Evolutionary conservation across 2,113 vertebrate genomes (phyloP), one percentile per base, ranked within the genome.

Genomic region (Corythornis madagascariensis): DNA sequence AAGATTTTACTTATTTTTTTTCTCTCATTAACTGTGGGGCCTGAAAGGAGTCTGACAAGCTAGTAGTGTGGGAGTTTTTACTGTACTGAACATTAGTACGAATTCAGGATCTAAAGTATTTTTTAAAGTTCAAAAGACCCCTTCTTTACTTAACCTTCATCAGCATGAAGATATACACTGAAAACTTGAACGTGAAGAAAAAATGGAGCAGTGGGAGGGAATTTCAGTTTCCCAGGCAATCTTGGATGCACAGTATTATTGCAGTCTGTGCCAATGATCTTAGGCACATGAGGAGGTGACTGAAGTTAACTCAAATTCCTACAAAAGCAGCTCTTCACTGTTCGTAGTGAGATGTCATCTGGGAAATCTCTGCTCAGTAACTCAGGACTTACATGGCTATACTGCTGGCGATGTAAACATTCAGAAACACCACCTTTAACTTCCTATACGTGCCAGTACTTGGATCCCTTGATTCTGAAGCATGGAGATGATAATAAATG

Each of bases 351-450:
- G 19, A 15, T 17, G 20, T 22, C 0, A 0, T 16, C 31, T 77
- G 55, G 35, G 38, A 61, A 53, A 18, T 12, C n/a, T 42, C 31
- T 79, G 48, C 47, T 70, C 9, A 11, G 10, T 43, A 53, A 33
- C 29, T 43, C 0, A 1, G 22, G 67, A 11, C 33, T 55, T 42
- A 8, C 24, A 5, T 55, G 33, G 42, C 56, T 28, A 0, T 15
- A 4, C 13, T 40, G 64, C 25, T 13, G 20, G 26, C 10, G 33
- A 43, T 29, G 13, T 19, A 28, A 60, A 20, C 28, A 6, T n/a
- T 48, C 26, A 52, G 75, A 80, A 65, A n/a, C 47, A 45, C 7
- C n/a, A 2, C 12, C 38, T 74, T 6, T 78, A 3, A 2, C 26
- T 45, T 65, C 24, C n/a, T 50, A 0, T 38, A 18, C 45, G 89